phyloP scores from a whole-genome alignment of 2,113 vertebrate species.

The Cebidichthys violaceus region DNA sequence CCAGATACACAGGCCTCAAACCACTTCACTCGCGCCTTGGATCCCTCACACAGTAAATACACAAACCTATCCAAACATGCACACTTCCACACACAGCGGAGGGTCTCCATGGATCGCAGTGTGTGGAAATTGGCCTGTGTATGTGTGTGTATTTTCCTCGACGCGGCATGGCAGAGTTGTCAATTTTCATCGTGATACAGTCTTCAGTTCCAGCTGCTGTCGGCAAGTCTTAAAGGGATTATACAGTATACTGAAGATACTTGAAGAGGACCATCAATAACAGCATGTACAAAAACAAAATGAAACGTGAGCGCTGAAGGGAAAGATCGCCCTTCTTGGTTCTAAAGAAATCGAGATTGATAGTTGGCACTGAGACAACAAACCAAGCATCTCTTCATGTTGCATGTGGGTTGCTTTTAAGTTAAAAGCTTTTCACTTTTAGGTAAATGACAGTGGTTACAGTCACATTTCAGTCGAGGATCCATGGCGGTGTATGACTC shows the following conservation, averaged over 20 bases:
- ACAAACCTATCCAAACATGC: constrained; percentile 1
- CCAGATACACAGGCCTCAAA: neutral
- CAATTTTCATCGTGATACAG: constrained; percentile 31
- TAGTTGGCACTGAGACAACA: neutral
- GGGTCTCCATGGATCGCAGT: constrained; percentile 5
- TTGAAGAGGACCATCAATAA: neutral
- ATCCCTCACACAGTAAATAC: neutral
- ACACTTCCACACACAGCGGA: neutral
- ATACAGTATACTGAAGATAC: neutral
- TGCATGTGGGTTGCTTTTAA: neutral
- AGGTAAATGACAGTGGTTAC: neutral
- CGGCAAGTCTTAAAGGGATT: constrained; percentile 24
- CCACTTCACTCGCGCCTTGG: neutral
- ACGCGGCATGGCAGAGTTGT: neutral
- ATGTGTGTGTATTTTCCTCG: neutral
- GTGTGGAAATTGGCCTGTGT: constrained; percentile 11
- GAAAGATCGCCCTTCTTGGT: neutral
- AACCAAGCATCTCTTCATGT: neutral
- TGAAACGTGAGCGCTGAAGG: neutral
- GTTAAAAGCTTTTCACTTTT: neutral
- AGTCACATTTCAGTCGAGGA: neutral
- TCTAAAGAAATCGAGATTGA: neutral
- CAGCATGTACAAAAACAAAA: neutral
- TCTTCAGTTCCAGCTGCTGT: constrained; percentile 6
- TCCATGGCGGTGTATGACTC: neutral